These are phyloP conservation scores for Pycnonotus jocosus DNA, from an alignment of 2,113 vertebrate species.

Conservation along the genomic window DNA sequence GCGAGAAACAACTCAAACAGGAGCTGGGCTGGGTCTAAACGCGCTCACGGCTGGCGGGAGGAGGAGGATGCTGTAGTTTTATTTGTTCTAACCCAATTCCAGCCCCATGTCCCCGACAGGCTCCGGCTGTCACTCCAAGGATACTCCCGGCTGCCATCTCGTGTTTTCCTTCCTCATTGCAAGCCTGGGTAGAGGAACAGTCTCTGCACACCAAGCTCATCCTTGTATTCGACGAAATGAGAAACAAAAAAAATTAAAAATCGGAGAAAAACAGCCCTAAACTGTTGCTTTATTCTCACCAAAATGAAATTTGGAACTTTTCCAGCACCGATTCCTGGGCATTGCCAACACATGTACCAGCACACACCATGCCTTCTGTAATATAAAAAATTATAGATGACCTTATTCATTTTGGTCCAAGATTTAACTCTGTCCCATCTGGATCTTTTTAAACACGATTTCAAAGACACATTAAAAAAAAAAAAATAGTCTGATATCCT, in stretches of 20 bases:
- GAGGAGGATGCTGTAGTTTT: neutral
- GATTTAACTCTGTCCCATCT: neutral
- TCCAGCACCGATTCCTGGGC: neutral
- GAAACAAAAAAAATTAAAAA: too few relatives aligned
- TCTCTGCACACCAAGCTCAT: neutral
- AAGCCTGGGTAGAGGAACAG: neutral
- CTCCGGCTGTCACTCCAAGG: neutral
- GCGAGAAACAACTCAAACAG: neutral
- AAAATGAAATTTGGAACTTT: neutral
- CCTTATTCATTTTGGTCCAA: neutral
- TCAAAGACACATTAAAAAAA: neutral
- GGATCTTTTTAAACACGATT: neutral
- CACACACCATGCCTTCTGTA: neutral
- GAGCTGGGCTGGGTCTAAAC: neutral
- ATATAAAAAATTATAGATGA: neutral
- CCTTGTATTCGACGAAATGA: neutral
- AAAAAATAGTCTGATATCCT: neutral
- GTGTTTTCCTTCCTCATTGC: neutral
- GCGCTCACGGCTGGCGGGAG: neutral
- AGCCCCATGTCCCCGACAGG: neutral
- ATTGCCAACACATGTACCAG: neutral
- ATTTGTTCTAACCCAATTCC: neutral
- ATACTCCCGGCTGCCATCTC: conserved; percentile 46
- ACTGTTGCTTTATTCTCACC: neutral
- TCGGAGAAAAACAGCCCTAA: neutral